Base-by-base conservation (phyloP, 2,113 vertebrate genomes). In the Lycaon pictus region DNA sequence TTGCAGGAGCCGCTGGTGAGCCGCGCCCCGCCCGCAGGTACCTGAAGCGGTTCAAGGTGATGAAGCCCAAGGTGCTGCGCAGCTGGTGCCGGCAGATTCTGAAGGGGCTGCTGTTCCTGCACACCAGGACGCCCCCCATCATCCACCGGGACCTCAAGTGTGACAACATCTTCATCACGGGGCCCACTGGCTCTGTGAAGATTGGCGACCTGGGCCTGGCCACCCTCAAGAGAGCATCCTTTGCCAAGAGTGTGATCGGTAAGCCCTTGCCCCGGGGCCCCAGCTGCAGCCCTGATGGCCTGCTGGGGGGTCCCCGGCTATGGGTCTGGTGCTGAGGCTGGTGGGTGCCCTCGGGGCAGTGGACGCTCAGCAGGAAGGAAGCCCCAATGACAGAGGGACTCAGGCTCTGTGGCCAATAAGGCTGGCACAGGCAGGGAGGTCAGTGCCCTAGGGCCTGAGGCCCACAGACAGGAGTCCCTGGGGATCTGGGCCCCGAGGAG, bases 111-210 rank as follows among this genome's bases (percentile, higher is more conserved):
- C 99, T 99, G 97, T 99, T 99, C 98, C 99, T 99, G 88, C 99
- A 99, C 97, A 99, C 99, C 0, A 99, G 99, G 97, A 99, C 99
- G 5, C 99, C 99, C 63, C 99, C 99, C 60, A 99, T 99, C 98
- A 99, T 99, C 98, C 99, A 99, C 98, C 99, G 99, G 93, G 99
- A 99, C 98, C 99, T 99, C 71, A 99, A 99, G 98, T 99, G 99
- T 82, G 99, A 99, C 98, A 99, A 99, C 99, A 99, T 99, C 98
- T 99, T 99, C 98, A 99, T 99, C 98, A 99, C 99, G 7, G 99
- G 99, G 92, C 99, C 99, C 84, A 99, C 99, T 0, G 99, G 99
- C 96, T 99, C 99, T 7, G 99, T 99, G 95, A 99, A 99, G 98
- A 99, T 99, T 4, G 99, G 99, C 51, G 99, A 99, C 96, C 98